Base-by-base conservation (phyloP, 2,888 invertebrate genomes). In the Drosophila lutescens region DNA sequence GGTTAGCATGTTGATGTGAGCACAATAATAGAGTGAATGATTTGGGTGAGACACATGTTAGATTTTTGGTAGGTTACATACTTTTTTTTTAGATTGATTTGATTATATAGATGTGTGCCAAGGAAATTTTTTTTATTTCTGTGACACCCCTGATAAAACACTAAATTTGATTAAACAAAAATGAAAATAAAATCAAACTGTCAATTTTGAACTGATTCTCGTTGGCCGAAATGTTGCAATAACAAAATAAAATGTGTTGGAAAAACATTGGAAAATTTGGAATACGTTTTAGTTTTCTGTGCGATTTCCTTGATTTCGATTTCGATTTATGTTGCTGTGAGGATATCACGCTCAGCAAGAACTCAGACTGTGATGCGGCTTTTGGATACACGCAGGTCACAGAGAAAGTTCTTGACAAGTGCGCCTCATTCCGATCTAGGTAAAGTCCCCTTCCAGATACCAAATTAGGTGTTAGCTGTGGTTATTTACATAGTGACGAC, bases 311-410 rank as follows among this genome's bases (percentile, higher is more conserved):
- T 55, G 81, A 83, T 88, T 86, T 61, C 43, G 26, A 26, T 26
- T 26, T 26, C 26, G 30, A 6, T 49, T 47, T 74, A 90, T 44
- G 91, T 93, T 86, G 90, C 66, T 77, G 72, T 75, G 58, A 65
- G 80, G 88, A 86, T 36, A 77, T 67, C 93, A 92, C 94, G 94
- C 95, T 93, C 93, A 96, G 96, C 96, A 96, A 96, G 97, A 97
- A 97, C 97, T 97, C 96, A 96, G 97, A 96, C 97, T 97, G 97
- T 97, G 97, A 97, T 97, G 97, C 96, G 96, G 80, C 8, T 75
- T 79, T 82, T 77, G 79, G 73, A 78, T 80, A 88, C 91, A 95
- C 95, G 97, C 96, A 93, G 77, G 94, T 96, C 96, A 96, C 96
- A 95, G 95, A 92, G 93, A 93, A 95, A 96, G 95, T 94, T 93